These are phyloP conservation scores for Picus viridis DNA, from an alignment of 2,797 vertebrate genomes.

Conservation along the genomic window DNA sequence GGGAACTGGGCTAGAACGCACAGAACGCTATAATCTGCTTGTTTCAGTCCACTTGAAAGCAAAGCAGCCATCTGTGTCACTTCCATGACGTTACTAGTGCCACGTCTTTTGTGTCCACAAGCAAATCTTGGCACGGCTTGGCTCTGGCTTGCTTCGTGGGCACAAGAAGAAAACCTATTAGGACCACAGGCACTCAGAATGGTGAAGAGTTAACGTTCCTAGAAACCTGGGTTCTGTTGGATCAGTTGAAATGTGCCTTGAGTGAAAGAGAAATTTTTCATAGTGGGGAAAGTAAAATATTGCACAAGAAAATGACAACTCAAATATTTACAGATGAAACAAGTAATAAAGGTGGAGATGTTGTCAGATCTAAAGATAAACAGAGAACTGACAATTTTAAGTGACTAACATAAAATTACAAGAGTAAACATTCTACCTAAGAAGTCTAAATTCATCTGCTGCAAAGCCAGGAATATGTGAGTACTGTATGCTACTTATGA, in stretches of 20 bases:
- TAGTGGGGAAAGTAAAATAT: constrained; percentile 15
- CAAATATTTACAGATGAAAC: constrained; percentile 49
- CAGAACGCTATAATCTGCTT: background rate
- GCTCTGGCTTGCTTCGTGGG: background rate
- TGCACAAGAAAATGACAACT: background rate
- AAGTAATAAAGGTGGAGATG: constrained; percentile 10
- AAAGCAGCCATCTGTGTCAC: background rate
- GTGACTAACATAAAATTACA: constrained; percentile 28
- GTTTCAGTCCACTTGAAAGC: background rate
- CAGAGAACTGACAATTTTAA: constrained; percentile 35
- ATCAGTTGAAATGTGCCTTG: background rate
- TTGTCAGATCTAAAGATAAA: constrained; percentile 40
- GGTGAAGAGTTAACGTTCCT: background rate
- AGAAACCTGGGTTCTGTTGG: background rate
- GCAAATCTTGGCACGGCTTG: background rate
- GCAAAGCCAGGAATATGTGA: background rate
- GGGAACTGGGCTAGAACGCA: background rate
- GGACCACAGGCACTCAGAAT: background rate
- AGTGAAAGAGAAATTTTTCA: constrained; percentile 21
- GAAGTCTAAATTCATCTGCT: constrained; percentile 30
- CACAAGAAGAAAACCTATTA: background rate
- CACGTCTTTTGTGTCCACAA: background rate
- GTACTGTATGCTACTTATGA: background rate
- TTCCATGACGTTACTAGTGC: background rate
- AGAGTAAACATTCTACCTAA: constrained; percentile 8